Evolutionary conservation across 2,797 vertebrate species (phyloP).

Genomic region (Orientallactaga sibirica): DNA sequence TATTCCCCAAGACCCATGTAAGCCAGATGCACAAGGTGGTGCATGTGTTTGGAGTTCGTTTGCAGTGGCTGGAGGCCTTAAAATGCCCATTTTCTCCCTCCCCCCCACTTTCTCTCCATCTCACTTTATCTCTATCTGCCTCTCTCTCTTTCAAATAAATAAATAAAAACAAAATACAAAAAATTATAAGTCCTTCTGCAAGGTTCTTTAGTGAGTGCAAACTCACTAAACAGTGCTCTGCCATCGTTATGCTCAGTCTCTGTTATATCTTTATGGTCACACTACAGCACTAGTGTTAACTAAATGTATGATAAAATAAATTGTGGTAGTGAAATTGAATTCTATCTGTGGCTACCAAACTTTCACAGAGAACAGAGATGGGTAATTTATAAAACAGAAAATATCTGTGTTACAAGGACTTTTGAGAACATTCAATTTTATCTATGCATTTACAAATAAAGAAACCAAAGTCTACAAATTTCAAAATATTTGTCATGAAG

Average conservation of each 20-base stretch:
- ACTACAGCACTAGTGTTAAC: neutral
- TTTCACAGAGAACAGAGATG: neutral
- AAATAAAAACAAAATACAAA: too few relatives aligned
- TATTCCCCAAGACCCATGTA: too few relatives aligned
- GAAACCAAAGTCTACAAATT: neutral
- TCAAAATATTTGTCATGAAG: conserved; percentile 29
- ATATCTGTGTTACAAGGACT: neutral
- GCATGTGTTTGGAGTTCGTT: too few relatives aligned
- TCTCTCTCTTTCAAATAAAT: too few relatives aligned
- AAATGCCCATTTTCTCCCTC: too few relatives aligned
- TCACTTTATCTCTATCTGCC: too few relatives aligned
- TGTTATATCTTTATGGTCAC: neutral
- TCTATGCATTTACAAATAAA: conserved; percentile 2
- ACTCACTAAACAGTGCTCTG: neutral
- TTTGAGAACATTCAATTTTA: neutral
- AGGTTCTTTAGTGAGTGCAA: neutral
- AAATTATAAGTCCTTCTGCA: too few relatives aligned
- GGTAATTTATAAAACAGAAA: neutral
- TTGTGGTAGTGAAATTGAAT: neutral
- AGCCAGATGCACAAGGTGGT: too few relatives aligned
- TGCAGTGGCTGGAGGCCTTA: too few relatives aligned
- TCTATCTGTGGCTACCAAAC: neutral
- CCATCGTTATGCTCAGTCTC: neutral
- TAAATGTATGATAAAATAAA: conserved; percentile 3
- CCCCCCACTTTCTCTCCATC: too few relatives aligned